phyloP scores from a whole-genome alignment of 2,113 vertebrate genomes.

The Melierax canorus region DNA sequence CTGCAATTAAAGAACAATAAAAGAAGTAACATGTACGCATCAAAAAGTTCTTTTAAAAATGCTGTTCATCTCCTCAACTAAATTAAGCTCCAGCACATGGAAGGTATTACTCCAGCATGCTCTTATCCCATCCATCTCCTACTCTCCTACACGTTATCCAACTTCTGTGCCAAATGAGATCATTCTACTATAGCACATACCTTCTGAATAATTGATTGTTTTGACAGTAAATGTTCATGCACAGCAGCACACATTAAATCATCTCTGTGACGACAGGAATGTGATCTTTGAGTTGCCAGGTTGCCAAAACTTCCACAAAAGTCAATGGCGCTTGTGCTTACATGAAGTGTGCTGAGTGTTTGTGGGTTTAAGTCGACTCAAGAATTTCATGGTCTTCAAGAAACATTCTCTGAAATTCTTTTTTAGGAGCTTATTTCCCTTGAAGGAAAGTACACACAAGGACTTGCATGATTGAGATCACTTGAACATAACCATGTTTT shows the following conservation, averaged over 20 bases:
- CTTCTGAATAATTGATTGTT: slow-evolving; percentile 28
- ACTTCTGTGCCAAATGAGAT: background rate
- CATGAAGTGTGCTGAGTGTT: background rate
- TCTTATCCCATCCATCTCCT: background rate
- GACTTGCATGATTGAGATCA: background rate
- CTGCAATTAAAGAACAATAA: background rate
- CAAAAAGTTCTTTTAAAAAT: background rate
- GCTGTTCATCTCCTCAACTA: background rate
- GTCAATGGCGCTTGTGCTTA: background rate
- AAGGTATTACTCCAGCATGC: background rate
- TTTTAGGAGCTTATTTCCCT: background rate
- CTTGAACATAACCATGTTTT: background rate
- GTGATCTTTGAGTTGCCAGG: background rate
- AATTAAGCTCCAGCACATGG: background rate
- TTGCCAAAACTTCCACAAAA: background rate
- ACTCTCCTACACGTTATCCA: background rate
- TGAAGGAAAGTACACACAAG: background rate
- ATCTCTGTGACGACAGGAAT: background rate
- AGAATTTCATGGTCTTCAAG: background rate
- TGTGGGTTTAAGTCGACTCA: background rate
- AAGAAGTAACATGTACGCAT: background rate
- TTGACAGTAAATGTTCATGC: slow-evolving; percentile 30
- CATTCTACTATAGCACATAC: background rate
- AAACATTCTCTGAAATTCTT: background rate
- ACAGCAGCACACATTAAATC: background rate